phyloP scores from a whole-genome alignment of 2,797 vertebrate species.

The Acanthurus leucopareius region DNA sequence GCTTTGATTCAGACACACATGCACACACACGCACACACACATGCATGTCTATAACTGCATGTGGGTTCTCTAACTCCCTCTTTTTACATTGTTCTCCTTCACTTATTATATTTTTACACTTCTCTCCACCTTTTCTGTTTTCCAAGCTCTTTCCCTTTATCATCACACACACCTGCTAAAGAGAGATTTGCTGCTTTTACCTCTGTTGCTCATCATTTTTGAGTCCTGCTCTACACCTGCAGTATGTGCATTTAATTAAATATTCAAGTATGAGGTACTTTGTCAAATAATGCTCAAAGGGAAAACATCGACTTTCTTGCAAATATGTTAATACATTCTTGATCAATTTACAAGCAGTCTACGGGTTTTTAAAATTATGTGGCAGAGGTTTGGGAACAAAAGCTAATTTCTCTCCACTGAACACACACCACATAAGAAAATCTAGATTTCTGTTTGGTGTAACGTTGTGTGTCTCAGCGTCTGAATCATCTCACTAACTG shows the following conservation, averaged over 20 bases:
- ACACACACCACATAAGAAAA: background rate
- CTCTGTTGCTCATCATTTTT: background rate
- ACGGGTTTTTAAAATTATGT: constrained; percentile 2
- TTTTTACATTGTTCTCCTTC: constrained; percentile 18
- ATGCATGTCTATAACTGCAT: background rate
- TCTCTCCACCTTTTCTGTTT: background rate
- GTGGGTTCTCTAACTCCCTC: constrained; percentile 2
- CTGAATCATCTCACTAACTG: constrained; percentile 20
- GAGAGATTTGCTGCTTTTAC: constrained; percentile 17
- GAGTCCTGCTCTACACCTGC: background rate
- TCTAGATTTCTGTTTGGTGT: background rate
- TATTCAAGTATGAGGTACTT: background rate
- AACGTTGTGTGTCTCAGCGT: background rate
- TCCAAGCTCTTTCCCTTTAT: background rate
- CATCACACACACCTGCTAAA: constrained; percentile 32
- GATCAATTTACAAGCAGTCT: background rate
- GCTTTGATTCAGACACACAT: constrained; percentile 7
- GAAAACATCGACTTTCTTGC: background rate
- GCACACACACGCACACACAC: constrained; percentile 13
- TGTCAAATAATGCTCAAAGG: background rate
- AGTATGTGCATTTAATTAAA: background rate
- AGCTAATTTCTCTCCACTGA: background rate
- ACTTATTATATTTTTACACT: background rate
- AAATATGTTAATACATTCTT: background rate
- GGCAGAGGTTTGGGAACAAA: background rate